Evolutionary conservation across 2,797 vertebrate genomes (phyloP), one percentile per base, ranked within the genome.

Genomic region (Sebastes steindachneri): DNA sequence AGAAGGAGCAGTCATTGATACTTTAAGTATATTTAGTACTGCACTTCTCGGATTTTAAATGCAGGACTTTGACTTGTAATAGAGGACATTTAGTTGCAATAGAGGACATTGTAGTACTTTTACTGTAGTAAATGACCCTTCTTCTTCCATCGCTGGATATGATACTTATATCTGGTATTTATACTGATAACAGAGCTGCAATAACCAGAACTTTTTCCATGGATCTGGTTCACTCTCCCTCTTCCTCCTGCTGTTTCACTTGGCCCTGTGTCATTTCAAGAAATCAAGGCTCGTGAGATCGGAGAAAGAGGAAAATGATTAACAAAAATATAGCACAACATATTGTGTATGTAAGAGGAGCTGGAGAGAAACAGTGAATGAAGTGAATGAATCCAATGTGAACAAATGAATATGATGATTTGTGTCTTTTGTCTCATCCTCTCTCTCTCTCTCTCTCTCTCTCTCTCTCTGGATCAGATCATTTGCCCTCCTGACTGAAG

Each of bases 401-500:
- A 41, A 41, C 37, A 41, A 41, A 41, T 41, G 5, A 77, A 25
- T 21, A 10, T 12, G 51, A 58, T 26, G 14, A 55, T 60, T 9
- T 29, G 57, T n/a, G 17, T 75, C 4, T 15, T 65, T 55, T 41
- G 7, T 62, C 11, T 69, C 9, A 57, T 45, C 19, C 9, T 59
- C 41, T 26, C 48, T 21, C 28, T 19, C 37, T 35, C 28, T 19
- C 9, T 58, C 41, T 26, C 48, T 35, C 28, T 19, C 9, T 58
- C 41, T 26, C 48, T 35, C 11, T 55, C 25, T 66, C 58, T 63
- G 68, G 29, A 73, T 76, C 69, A 64, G 69, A 72, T 86, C 5
- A 31, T 86, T 73, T 78, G 33, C 45, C 69, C 59, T 28, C 48
- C 19, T 64, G 67, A 62, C 67, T 77, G 70, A 65, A 26, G 31